Base-by-base conservation (phyloP, 2,888 invertebrate species). In the Lochmaea capreae region DNA sequence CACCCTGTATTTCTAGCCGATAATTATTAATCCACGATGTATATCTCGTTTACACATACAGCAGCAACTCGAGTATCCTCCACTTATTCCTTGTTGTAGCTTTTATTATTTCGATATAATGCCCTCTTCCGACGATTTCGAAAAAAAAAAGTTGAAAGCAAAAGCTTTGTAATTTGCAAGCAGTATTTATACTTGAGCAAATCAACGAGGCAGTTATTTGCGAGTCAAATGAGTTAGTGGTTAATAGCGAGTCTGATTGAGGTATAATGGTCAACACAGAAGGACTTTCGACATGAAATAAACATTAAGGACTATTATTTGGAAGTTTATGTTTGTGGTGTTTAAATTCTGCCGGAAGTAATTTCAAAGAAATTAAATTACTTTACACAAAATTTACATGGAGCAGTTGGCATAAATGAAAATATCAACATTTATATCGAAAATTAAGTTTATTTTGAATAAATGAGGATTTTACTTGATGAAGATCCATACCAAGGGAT, bases 221-320 rank as follows among this genome's bases (percentile, higher is more conserved):
- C 57, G 46, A 76, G 71, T 76, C 76, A 71, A 76, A 76, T 76
- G 68, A 71, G 73, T 73, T 59, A 67, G 67, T 71, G 52, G 62
- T 76, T 73, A 75, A 75, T 75, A 72, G 63, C 49, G 49, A 65
- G 39, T 63, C 54, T 63, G 70, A 75, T 72, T 67, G 70, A 72
- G 70, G 65, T 70, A 59, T 58, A 70, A 12, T 61, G 67, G 71
- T 72, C 71, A 72, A 42, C 14, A 42, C 62, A 49, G 52, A 46
- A 39, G 22, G 14, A 22, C 10, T 46, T 63, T 49, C 33, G 59
- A 58, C 57, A 57, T 54, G 49, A 57, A 70, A 63, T 70, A 70
- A 54, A 57, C 63, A 63, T 63, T 54, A 42, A 52, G 63, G 61
- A 22, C 69, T 18, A 18, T 52, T 49, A 26, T 26, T 26, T 26